A percentile compares a stretch with the other conserved stretches of the same genome.
Evolutionary conservation across 1,140 invertebrate species (phyloP).

Genomic region (Belonocnema kinseyi): DNA sequence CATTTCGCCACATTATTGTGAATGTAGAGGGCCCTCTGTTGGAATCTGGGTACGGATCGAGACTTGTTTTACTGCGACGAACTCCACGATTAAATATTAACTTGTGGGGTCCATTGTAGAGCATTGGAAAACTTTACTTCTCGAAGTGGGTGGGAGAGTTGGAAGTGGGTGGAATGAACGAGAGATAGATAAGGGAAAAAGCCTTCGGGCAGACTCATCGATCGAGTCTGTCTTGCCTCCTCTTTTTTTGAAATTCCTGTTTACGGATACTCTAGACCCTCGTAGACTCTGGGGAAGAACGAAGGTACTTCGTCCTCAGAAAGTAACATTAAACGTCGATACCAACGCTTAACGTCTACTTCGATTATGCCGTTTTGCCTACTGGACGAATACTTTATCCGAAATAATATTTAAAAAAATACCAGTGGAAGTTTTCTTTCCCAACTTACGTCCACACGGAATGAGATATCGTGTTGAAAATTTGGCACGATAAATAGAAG

Average conservation of each 20-base stretch:
- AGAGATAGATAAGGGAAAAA: constrained; percentile 33
- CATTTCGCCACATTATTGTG: no score
- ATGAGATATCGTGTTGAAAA: no score
- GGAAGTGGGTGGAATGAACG: constrained; percentile 7
- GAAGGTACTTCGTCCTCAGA: neutral
- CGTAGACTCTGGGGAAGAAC: neutral
- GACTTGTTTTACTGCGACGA: constrained; percentile 48
- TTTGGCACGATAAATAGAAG: no score
- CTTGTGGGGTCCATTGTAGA: constrained; percentile 7
- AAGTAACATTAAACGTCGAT: constrained; percentile 21
- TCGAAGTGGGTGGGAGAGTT: neutral
- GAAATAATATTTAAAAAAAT: no score
- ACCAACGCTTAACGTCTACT: neutral
- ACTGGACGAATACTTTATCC: no score
- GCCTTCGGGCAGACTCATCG: constrained; percentile 40
- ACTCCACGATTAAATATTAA: constrained; percentile 43
- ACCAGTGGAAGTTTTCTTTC: no score
- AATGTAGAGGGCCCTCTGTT: neutral
- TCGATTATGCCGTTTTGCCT: neutral
- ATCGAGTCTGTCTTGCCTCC: constrained; percentile 39
- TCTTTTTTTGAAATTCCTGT: constrained; percentile 20
- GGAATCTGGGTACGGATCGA: neutral
- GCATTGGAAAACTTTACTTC: constrained; percentile 22
- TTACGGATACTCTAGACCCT: constrained; percentile 22
- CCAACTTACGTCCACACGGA: no score